Evolutionary conservation across 1,140 invertebrate genomes (phyloP).

Genomic region (Ips nitidus): DNA sequence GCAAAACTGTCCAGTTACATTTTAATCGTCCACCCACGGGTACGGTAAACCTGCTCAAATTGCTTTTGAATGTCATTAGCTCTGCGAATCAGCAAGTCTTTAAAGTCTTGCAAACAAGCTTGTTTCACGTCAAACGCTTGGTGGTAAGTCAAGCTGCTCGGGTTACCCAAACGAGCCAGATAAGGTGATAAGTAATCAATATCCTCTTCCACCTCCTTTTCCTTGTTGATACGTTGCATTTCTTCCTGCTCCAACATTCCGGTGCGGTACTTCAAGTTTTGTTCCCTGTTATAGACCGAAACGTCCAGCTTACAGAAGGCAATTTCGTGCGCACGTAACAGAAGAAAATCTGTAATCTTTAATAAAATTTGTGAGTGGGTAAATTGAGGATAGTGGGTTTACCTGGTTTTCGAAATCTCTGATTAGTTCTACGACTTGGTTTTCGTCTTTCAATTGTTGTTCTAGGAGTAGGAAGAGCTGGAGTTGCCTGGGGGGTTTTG

Average conservation of each 20-base stretch:
- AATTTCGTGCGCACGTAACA: constrained; percentile 53
- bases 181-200: constrained; percentile 61
- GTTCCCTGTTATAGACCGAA: constrained; percentile 58
- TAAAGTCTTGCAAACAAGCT: constrained; percentile 60
- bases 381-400: neutral
- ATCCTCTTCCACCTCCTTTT: constrained; percentile 47
- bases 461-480: constrained; percentile 60
- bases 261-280: constrained; percentile 56
- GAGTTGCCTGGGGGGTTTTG: constrained; percentile 61
- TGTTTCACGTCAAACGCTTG: constrained; percentile 53
- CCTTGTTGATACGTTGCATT: constrained; percentile 39
- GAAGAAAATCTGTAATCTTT: constrained; percentile 50
- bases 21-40: neutral
- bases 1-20: constrained; percentile 7
- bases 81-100: constrained; percentile 54
- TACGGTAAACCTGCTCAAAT: constrained; percentile 54
- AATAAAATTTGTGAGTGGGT: constrained; percentile 14
- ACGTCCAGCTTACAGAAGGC: constrained; percentile 54
- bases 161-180: constrained; percentile 56
- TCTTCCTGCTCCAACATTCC: constrained; percentile 51
- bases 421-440: constrained; percentile 51
- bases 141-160: constrained; percentile 44
- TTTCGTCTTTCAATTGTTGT: constrained; percentile 56
- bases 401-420: constrained; percentile 57
- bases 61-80: constrained; percentile 58